Conservation (phyloP, 1,140 invertebrate genomes). For the Lasioglossum albipes region DNA sequence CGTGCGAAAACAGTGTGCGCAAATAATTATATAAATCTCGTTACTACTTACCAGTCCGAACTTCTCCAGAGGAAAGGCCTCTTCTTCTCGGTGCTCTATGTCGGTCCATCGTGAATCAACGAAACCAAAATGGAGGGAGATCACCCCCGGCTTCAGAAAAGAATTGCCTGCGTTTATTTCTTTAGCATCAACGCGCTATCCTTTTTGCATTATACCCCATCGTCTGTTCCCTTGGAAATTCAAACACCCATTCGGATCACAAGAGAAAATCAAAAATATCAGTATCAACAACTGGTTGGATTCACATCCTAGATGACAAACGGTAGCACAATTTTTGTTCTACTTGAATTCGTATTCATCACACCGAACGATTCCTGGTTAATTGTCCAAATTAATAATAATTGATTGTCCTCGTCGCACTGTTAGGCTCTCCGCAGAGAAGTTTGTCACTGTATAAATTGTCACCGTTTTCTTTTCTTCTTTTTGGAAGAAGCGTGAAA, state of each 20-base stretch:
- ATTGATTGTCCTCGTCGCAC: too few relatives aligned
- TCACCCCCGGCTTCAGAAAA: conserved; percentile 4
- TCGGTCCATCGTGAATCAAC: conserved; percentile 39
- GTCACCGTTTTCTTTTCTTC: too few relatives aligned
- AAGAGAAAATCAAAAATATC: neutral
- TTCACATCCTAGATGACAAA: conserved; percentile 2
- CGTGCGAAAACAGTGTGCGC: too few relatives aligned
- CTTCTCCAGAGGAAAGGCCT: conserved; percentile 58
- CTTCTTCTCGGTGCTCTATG: conserved; percentile 59
- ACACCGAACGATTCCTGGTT: neutral
- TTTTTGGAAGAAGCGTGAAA: too few relatives aligned
- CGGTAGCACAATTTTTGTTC: neutral
- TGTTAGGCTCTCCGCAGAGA: neutral
- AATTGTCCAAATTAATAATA: neutral
- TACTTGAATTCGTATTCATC: neutral
- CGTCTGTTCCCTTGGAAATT: neutral
- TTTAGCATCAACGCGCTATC: conserved; percentile 30
- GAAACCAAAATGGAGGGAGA: conserved; percentile 24
- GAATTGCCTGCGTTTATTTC: conserved; percentile 1
- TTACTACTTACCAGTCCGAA: conserved; percentile 56
- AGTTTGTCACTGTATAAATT: too few relatives aligned
- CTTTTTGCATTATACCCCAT: conserved; percentile 23
- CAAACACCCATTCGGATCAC: neutral
- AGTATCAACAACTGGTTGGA: neutral
- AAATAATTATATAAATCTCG: neutral